phyloP scores from a whole-genome alignment of 2,113 vertebrate genomes.

The Festucalex cinctus region DNA sequence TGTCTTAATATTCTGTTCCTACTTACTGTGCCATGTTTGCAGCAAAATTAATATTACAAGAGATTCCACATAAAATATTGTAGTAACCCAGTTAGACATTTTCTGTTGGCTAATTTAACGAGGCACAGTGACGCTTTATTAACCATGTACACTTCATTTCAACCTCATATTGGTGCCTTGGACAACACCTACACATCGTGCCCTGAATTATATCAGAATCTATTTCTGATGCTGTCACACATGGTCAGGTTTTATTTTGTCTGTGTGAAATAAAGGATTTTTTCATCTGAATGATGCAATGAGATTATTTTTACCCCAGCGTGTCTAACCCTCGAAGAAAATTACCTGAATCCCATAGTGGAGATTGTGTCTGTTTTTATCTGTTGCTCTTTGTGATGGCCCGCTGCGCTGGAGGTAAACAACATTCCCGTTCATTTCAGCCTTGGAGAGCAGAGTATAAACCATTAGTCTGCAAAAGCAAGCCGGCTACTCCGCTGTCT shows the following conservation, averaged over 20 bases:
- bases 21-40: not conserved
- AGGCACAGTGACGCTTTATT: not conserved
- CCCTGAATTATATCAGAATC: conserved; percentile 10
- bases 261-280: conserved; percentile 7
- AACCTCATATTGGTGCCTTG: not conserved
- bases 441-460: conserved; percentile 53
- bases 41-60: not conserved
- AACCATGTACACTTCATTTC: not conserved
- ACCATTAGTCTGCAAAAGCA: conserved; percentile 52
- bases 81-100: not conserved
- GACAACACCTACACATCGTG: not conserved
- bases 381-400: conserved; percentile 16
- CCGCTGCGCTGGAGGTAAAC: conserved; percentile 59
- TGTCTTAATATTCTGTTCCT: not conserved
- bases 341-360: conserved; percentile 27
- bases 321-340: conserved; percentile 21
- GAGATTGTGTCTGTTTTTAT: conserved; percentile 30
- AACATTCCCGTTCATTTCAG: conserved; percentile 61
- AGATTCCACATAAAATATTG: not conserved
- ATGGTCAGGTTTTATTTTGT: conserved; percentile 22
- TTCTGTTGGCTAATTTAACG: conserved; percentile 1
- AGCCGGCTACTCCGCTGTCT: not conserved
- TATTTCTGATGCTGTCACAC: conserved; percentile 17
- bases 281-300: conserved; percentile 18
- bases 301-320: conserved; percentile 24